Conservation (phyloP, 2,797 vertebrate species). For the Lutjanus argentimaculatus region DNA sequence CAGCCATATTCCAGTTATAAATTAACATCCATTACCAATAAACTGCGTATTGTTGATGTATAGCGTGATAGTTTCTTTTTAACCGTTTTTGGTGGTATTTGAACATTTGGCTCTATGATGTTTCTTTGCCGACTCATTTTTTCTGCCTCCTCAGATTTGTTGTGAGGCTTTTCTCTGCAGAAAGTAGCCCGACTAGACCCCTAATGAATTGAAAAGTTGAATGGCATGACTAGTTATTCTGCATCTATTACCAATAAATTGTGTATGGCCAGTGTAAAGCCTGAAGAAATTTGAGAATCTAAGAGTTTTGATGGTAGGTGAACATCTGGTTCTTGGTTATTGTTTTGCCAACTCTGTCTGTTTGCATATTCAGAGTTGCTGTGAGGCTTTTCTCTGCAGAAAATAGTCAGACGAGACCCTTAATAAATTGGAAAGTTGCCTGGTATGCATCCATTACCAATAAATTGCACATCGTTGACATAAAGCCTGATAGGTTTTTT, state of each 20-base stretch:
- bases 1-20: slow-evolving; percentile 53
- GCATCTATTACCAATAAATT: not conserved
- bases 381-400: slow-evolving; percentile 24
- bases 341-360: not conserved
- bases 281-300: no score
- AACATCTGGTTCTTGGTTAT: no score
- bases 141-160: slow-evolving; percentile 33
- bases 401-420: slow-evolving; percentile 19
- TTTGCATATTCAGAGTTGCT: slow-evolving; percentile 39
- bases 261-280: no score
- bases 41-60: slow-evolving; percentile 16
- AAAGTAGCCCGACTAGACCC: slow-evolving; percentile 34
- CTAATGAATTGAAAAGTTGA: slow-evolving; percentile 59
- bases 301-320: no score
- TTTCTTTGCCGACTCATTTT: slow-evolving; percentile 33
- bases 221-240: slow-evolving; percentile 44
- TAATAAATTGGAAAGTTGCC: slow-evolving; percentile 11
- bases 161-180: slow-evolving; percentile 29
- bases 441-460: slow-evolving; percentile 13
- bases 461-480: slow-evolving; percentile 12
- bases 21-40: slow-evolving; percentile 43
- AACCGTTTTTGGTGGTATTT: not conserved
- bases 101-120: slow-evolving; percentile 38
- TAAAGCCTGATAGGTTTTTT: slow-evolving; percentile 23
- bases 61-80: slow-evolving; percentile 18